A percentile compares a stretch with the other conserved stretches of the same genome.
These are phyloP conservation scores for Neodon shergylaensis DNA, from an alignment of 2,113 vertebrate genomes.

Conservation along the genomic window DNA sequence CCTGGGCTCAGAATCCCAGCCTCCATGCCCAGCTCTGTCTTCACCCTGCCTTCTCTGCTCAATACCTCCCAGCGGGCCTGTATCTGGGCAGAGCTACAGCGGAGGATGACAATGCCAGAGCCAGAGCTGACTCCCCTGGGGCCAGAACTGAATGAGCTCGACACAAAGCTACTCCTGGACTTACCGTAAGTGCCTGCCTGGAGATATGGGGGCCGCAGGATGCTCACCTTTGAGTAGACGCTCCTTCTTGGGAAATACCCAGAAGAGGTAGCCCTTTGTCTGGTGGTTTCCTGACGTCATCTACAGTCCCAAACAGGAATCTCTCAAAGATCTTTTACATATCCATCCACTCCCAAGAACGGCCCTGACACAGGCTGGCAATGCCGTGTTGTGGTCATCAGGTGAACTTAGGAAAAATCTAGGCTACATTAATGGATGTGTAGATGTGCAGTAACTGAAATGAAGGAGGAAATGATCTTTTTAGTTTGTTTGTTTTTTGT, in stretches of 20 bases:
- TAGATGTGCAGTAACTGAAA: background rate
- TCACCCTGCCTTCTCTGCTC: background rate
- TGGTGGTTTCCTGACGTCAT: background rate
- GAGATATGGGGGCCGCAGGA: background rate
- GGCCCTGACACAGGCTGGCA: background rate
- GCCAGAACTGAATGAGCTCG: slow-evolving; percentile 85
- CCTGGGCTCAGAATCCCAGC: background rate
- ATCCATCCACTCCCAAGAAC: background rate
- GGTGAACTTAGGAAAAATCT: background rate
- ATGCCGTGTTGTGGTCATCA: background rate
- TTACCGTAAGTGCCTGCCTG: slow-evolving; percentile 88
- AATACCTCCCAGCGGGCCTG: slow-evolving; percentile 87
- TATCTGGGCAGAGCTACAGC: slow-evolving; percentile 87
- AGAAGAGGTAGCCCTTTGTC: background rate
- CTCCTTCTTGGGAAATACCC: slow-evolving; percentile 1
- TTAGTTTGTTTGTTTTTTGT: background rate
- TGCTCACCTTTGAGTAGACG: background rate
- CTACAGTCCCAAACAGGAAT: background rate
- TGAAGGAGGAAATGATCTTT: background rate
- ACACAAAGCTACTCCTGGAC: slow-evolving; percentile 85
- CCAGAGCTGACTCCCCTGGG: slow-evolving; percentile 83
- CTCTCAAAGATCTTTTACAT: slow-evolving; percentile 33
- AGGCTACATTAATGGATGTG: background rate
- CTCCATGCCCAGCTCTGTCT: background rate
- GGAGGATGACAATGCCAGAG: slow-evolving; percentile 80